Percentiles rank a stretch among this genome's conserved stretches.
These are phyloP conservation scores for Schizopygopsis malacanthus DNA, from an alignment of 2,797 vertebrate species.

Conservation along the genomic window DNA sequence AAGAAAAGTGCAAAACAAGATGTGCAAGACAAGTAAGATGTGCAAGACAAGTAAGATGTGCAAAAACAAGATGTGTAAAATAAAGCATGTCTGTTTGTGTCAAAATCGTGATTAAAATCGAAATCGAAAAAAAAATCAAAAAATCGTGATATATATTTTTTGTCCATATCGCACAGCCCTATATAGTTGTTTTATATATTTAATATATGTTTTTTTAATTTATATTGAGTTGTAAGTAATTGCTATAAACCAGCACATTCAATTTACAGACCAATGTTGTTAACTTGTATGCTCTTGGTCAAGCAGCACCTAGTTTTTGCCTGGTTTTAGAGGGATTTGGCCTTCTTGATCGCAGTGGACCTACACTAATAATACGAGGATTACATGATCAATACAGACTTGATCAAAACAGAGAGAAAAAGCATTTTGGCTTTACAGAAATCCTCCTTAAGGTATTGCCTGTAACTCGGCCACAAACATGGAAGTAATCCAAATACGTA, in stretches of 20 bases:
- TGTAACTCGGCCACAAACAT: neutral
- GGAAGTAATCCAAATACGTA: neutral
- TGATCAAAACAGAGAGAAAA: conserved; percentile 6
- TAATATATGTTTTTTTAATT: neutral
- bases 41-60: no score
- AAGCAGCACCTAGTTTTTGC: conserved; percentile 56
- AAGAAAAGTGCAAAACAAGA: no score
- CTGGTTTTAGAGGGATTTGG: conserved; percentile 56
- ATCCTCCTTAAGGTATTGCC: neutral
- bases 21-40: no score
- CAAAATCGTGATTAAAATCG: no score
- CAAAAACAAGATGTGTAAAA: no score
- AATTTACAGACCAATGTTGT: conserved; percentile 44
- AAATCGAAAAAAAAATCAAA: no score
- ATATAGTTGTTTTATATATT: neutral
- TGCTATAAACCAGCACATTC: neutral
- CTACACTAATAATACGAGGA: conserved; percentile 69
- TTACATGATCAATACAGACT: conserved; percentile 67
- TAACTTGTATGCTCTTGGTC: conserved; percentile 50
- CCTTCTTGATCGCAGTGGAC: conserved; percentile 64
- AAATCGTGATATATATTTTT: no score
- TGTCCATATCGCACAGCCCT: no score
- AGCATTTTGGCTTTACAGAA: conserved; percentile 31
- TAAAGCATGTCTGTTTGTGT: no score
- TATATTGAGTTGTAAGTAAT: neutral